Conservation (phyloP, 2,888 invertebrate genomes). For the Beris chalybata region DNA sequence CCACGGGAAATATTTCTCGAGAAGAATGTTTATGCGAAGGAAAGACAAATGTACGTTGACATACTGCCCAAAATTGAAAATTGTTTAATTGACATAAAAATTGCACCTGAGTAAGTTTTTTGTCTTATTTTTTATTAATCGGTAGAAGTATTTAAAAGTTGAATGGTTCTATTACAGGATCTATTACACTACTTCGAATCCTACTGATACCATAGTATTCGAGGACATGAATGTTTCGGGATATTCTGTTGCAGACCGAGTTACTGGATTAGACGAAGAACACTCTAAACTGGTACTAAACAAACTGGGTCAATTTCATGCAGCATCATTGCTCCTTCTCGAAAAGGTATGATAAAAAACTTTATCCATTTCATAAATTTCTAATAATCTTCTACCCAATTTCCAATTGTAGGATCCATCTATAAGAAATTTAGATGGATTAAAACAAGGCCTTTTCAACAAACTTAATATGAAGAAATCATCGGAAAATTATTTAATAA, state of each 20-base stretch:
- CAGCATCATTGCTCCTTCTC: slow-evolving; percentile 59
- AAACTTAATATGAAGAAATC: background rate
- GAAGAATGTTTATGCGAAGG: slow-evolving; percentile 56
- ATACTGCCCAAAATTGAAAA: slow-evolving; percentile 56
- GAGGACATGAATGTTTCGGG: slow-evolving; percentile 59
- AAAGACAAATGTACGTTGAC: slow-evolving; percentile 56
- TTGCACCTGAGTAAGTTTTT: slow-evolving; percentile 49
- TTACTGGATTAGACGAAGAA: slow-evolving; percentile 60
- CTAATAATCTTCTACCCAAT: background rate
- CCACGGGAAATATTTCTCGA: slow-evolving; percentile 57
- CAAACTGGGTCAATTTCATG: slow-evolving; percentile 62
- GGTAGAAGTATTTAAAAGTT: too few species aligned
- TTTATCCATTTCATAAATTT: background rate
- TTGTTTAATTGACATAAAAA: slow-evolving; percentile 52
- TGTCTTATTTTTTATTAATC: background rate
- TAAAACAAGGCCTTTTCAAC: background rate
- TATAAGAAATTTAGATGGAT: slow-evolving; percentile 40
- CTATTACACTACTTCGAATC: slow-evolving; percentile 49
- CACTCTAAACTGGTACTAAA: slow-evolving; percentile 58
- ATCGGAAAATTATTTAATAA: background rate
- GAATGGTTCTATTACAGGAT: slow-evolving; percentile 43
- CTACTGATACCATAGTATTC: slow-evolving; percentile 53
- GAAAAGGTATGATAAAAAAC: slow-evolving; percentile 56
- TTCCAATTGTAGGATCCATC: slow-evolving; percentile 45
- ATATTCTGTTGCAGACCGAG: slow-evolving; percentile 60